Base-by-base conservation (phyloP, 1,140 invertebrate species). In the Hestina assimilis region DNA sequence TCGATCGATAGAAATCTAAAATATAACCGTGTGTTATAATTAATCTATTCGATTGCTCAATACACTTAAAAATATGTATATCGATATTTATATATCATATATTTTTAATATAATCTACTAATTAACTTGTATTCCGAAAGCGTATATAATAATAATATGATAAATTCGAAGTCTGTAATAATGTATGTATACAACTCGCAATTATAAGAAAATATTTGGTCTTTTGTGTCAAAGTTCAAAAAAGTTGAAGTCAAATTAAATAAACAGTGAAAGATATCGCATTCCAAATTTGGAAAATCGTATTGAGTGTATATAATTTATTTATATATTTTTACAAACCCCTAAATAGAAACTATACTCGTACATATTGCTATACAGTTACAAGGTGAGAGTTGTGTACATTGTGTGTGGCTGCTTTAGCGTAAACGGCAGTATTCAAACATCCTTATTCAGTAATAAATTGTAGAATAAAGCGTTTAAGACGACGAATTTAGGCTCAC, bases 121-220 rank as follows among this genome's bases (percentile, higher is more conserved):
- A 45, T 45, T 45, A 45, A 45, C 42, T 45, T 19, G 21, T 26
- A 19, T 45, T 26, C 12, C 12, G 26, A 45, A n/a, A 45, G 42
- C 42, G 42, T 45, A 26, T 23, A 6, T 23, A n/a, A 45, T 28
- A 45, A 45, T 26, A 45, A 45, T 45, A 45, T 17, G 42, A 45
- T 24, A 45, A 23, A 45, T 45, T 28, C 19, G 20, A 43, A 26
- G 20, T 45, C 42, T 53, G 38, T 26, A 29, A 23, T 43, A 43
- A 23, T 29, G 19, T 21, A 48, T 45, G 45, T 23, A 54, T 55
- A 59, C 11, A 43, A 28, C 24, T 54, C 57, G 62, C 59, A 55
- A 52, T 57, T 46, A 62, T 74, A 79, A 69, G 67, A 77, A 77
- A 79, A 72, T 72, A 73, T 46, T 79, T 78, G 79, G 76, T 81